Evolutionary conservation across 1,140 invertebrate species (phyloP), one percentile per base, ranked within the genome.

Genomic region (Caerostris extrusa): DNA sequence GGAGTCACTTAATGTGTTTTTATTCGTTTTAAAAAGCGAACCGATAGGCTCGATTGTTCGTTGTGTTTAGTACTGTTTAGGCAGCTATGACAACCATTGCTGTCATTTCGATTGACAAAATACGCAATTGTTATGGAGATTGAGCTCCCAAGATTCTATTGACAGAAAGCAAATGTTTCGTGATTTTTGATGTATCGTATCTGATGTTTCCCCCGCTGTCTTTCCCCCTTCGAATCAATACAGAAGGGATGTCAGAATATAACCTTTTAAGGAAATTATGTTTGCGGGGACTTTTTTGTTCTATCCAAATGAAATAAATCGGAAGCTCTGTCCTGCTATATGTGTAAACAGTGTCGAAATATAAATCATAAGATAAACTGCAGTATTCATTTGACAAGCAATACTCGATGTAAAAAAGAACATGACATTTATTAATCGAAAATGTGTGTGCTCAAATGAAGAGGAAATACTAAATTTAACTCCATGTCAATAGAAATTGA

Each of bases 61-160:
- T 60, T 85, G 83, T 85, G 83, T 85, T 58, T 57, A 83, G 60
- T 55, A 19, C 50, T 67, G 14, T 56, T 19, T 85, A 85, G 81
- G 77, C 77, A 83, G 81, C 81, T 92, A 92, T 85, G 90, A 85
- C 90, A 92, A 92, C 90, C 77, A 57, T 10, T 34, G 17, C 50
- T 19, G 55, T 55, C 64, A 56, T 55, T 71, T 87, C 88, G 88
- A 91, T 91, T 91, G 90, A 91, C 90, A 91, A 91, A 90, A 91
- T 71, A 50, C 8, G 56, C 71, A 91, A 91, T 91, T 60, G 71
- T 60, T 82, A 81, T 81, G 19, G 69, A 61, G 71, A 90, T 67
- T 90, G 86, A 71, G 7, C 12, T 55, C 17, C 10, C n/a, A 50
- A 60, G 67, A 19, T 90, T 50, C 56, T 90, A 90, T 90, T 90